Base-by-base conservation (phyloP, 2,113 vertebrate genomes). In the Rutilus rutilus region DNA sequence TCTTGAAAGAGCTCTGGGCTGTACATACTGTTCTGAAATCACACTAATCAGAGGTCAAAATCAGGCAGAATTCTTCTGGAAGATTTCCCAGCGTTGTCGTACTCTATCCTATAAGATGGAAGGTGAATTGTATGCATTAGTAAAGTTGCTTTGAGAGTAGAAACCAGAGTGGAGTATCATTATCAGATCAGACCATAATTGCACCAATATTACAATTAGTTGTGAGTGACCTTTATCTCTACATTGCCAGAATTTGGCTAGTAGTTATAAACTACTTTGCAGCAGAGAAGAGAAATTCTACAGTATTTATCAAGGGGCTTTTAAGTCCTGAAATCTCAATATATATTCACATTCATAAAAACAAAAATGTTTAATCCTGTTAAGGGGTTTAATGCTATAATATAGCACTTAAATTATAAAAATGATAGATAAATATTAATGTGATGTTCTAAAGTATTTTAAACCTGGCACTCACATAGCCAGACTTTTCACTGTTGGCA, bases 21-120 rank as follows among this genome's bases (percentile, higher is more conserved):
- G 89, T 92, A 94, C 93, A 94, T 92, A 90, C 89, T 78, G 92
- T 91, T 91, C 89, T 86, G 90, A 94, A 93, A 92, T 92, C 91
- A 91, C 88, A 92, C 94, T 95, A 95, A 95, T 95, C 93, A 93
- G 91, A 90, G 91, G 93, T 92, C 95, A 95, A 94, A 95, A 94
- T 91, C 91, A 19, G 88, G 90, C 90, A 84, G 90, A 90, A 92
- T 90, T 90, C 39, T 90, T 94, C 93, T 87, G 84, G 64, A 92
- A 93, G 90, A 86, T 91, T 94, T 92, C 87, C 88, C 92, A 92
- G 88, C 93, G 94, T 94, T 90, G 90, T 91, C 88, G 92, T 91
- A 93, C 93, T 92, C 91, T 91, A 90, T 93, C 87, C 92, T 90
- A 90, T 80, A 87, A 93, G 93, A 88, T 91, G 91, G 89, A 89